Base-by-base conservation (phyloP, 1,140 invertebrate species). In the Zaprionus africanus region DNA sequence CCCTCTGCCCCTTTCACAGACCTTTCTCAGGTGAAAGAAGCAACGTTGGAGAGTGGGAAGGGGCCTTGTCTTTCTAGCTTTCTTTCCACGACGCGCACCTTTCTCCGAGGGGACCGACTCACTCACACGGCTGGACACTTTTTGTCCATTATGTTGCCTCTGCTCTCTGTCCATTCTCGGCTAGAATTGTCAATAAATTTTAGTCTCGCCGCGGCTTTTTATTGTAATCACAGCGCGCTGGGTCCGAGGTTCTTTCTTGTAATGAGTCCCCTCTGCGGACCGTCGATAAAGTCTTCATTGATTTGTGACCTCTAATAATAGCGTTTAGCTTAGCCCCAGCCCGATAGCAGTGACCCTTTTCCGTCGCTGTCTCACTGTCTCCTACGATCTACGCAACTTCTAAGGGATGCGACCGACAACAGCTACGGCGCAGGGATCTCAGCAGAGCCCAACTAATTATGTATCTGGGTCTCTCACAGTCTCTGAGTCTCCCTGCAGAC, bases 291-390 rank as follows among this genome's bases (percentile, higher is more conserved):
- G 85, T 82, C 85, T 90, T 90, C 79, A 90, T 90, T 90, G 85
- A 90, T 90, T 90, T 90, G 85, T 90, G 85, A 85, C 85, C 85
- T 81, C 81, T 90, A 90, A 90, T 90, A 90, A 90, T 90, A 90
- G 85, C 79, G 86, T 90, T 90, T 90, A 90, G 76, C 59, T 49
- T 57, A 74, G 49, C 61, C 51, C 41, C 41, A 41, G 34, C 43
- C 62, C 70, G 79, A 86, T 87, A 88, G 64, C 78, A 78, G 43
- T 72, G 78, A 88, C 84, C 84, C 84, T 90, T 88, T 83, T 53
- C 43, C 3, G 31, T 34, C 24, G 15, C 5, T 13, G 13, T 57
- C 43, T 43, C 28, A 7, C 28, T 31, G 28, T 31, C 46, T 31
- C 19, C 56, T 62, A 38, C 49, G 43, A 53, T 12, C 73, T 41